A percentile compares a stretch with the other conserved stretches of the same genome.
Evolutionary conservation across 2,888 invertebrate species (phyloP).

Genomic region (Corbicula japonica): DNA sequence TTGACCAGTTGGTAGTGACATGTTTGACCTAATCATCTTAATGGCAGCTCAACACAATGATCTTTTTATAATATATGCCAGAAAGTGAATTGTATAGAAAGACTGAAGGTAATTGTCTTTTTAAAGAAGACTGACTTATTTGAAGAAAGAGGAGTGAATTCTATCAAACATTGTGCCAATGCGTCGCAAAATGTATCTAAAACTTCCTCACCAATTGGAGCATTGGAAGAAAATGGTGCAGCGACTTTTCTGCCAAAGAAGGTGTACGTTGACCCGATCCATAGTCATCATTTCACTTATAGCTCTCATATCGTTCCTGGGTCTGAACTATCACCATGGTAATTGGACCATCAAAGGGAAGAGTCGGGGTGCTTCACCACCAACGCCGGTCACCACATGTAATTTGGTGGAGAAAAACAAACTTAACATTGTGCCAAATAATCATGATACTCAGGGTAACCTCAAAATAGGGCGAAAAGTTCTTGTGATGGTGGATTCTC

Average conservation of each 20-base stretch:
- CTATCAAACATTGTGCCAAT: no score
- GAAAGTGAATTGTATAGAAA: no score
- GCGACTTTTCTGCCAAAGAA: conserved; percentile 66
- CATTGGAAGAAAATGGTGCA: conserved; percentile 22
- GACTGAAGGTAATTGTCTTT: no score
- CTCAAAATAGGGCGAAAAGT: conserved; percentile 95
- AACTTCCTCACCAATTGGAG: conserved; percentile 2
- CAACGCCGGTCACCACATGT: conserved; percentile 56
- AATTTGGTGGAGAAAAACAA: conserved; percentile 36
- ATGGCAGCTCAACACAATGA: no score
- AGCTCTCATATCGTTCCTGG: conserved; percentile 93
- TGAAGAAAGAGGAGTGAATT: no score
- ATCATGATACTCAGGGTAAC: conserved; percentile 94
- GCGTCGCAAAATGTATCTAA: conserved; percentile 28
- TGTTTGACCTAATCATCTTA: no score
- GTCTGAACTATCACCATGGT: conserved; percentile 91
- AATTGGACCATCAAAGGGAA: neutral
- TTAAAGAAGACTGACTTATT: no score
- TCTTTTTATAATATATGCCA: no score
- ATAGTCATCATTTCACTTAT: conserved; percentile 87
- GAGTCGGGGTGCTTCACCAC: conserved; percentile 31
- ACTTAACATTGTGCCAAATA: conserved; percentile 60
- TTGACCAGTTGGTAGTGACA: no score
- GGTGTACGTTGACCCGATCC: conserved; percentile 74
- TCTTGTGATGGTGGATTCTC: conserved; percentile 97